Base-by-base conservation (phyloP, 2,113 vertebrate genomes). In the Tachysurus fulvidraco region DNA sequence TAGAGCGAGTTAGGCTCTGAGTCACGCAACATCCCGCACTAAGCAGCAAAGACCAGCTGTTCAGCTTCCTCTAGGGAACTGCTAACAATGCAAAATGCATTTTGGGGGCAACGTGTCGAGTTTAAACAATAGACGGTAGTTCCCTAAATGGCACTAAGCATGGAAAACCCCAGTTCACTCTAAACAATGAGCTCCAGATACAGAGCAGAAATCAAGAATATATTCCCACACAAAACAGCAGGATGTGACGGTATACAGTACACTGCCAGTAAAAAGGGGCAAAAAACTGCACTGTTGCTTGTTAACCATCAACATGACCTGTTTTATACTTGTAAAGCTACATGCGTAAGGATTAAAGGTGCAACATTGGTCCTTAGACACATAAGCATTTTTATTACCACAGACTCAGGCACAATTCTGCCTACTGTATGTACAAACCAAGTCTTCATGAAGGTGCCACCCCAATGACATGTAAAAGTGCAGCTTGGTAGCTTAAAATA, bases 1-100 rank as follows among this genome's bases (percentile, higher is more conserved):
- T 52, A 13, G 46, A 77, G 46, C 46, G 1, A 77, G 25, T 77
- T n/a, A 19, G 14, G n/a, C 16, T 52, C 14, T 5, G 52, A 79
- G 50, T 23, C 85, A 71, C 3, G 10, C 21, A 19, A 59, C 50
- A 1, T 59, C 77, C 55, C 14, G 2, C 54, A 2, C 23, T 46
- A 19, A 77, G 8, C 13, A 25, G 52, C 28, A 25, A n/a, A 60
- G 46, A 64, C 81, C 83, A 87, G 82, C 83, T 89, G 86, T 78
- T 74, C 55, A 28, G 14, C 62, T 85, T 64, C 86, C 76, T 57
- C 71, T 54, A 25, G 83, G 78, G 86, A 89, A 89, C 52, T 36
- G 5, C n/a, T 46, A 79, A 89, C 83, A 89, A 88, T 85, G 62
- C 25, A 6, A 57, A 87, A 83, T 76, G 59, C 69, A 23, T n/a